phyloP scores from a whole-genome alignment of 2,888 invertebrate species.

The Synergus japonicus region DNA sequence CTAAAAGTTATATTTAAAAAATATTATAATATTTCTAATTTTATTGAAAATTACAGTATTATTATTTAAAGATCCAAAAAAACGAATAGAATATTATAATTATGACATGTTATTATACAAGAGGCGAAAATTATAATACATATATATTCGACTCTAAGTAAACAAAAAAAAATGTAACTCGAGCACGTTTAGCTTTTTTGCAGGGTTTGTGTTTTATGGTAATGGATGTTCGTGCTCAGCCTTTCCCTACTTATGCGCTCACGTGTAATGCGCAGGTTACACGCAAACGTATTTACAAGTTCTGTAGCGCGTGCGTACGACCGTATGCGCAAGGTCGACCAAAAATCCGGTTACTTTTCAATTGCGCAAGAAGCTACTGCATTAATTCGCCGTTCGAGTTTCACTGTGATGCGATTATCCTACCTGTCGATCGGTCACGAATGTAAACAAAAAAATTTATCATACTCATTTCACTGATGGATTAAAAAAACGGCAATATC shows the following conservation, averaged over 20 bases:
- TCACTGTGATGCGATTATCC: constrained; percentile 14
- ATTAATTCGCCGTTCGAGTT: constrained; percentile 24
- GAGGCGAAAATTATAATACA: not conserved
- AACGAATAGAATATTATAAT: not conserved
- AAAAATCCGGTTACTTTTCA: constrained; percentile 71
- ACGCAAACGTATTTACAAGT: constrained; percentile 23
- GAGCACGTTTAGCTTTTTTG: not conserved
- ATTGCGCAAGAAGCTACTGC: constrained; percentile 2
- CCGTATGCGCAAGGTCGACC: constrained; percentile 68
- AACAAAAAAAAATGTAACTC: not conserved
- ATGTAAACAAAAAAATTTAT: constrained; percentile 10
- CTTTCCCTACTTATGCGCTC: constrained; percentile 17
- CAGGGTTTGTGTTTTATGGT: not conserved
- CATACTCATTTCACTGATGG: not conserved
- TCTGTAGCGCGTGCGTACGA: constrained; percentile 20
- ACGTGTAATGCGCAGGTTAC: not conserved
- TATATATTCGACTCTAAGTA: not conserved
- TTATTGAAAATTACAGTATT: too few species aligned
- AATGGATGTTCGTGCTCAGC: constrained; percentile 6
- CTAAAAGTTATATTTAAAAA: too few species aligned
- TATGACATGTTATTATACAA: not conserved
- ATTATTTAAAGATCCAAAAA: too few species aligned
- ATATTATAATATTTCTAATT: too few species aligned
- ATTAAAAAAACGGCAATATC: not conserved
- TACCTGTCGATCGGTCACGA: constrained; percentile 6